A percentile compares a stretch with the other conserved stretches of the same genome.
Conservation (phyloP, 2,113 vertebrate species). For the Pangasianodon hypophthalmus region DNA sequence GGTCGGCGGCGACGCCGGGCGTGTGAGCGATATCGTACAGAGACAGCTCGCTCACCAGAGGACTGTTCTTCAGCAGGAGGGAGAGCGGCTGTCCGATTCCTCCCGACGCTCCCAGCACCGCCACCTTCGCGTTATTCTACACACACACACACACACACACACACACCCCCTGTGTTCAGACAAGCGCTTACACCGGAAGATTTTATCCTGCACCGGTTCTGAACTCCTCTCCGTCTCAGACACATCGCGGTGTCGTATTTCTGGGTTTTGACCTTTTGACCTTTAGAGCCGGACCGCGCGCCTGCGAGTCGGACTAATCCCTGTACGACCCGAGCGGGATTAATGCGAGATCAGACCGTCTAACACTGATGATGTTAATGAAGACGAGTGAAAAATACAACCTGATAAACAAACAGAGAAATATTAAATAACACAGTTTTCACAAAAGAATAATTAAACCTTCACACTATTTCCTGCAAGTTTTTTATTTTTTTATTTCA, state of each 20-base stretch:
- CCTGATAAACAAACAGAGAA: background rate
- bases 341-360: background rate
- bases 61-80: slow-evolving; percentile 95
- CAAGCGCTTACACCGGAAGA: background rate
- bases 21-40: slow-evolving; percentile 95
- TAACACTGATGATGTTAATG: background rate
- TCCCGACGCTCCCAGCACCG: slow-evolving; percentile 91
- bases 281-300: background rate
- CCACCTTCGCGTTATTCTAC: slow-evolving; percentile 87
- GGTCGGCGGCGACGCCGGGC: slow-evolving; percentile 90
- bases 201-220: background rate
- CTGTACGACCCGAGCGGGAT: background rate
- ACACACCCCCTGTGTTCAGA: background rate
- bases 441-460: background rate
- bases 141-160: too few relatives aligned
- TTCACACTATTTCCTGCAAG: background rate
- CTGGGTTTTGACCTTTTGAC: slow-evolving; percentile 27
- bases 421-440: background rate
- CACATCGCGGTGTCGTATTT: background rate
- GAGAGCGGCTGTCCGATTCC: slow-evolving; percentile 97
- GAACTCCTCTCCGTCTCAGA: background rate
- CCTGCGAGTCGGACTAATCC: background rate
- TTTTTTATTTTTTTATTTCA: background rate
- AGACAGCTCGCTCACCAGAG: slow-evolving; percentile 86
- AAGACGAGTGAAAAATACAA: background rate